Percentiles rank a stretch among this genome's conserved stretches.
These are phyloP conservation scores for Dasysyrphus tricinctus DNA, from an alignment of 2,888 invertebrate species.

Conservation along the genomic window DNA sequence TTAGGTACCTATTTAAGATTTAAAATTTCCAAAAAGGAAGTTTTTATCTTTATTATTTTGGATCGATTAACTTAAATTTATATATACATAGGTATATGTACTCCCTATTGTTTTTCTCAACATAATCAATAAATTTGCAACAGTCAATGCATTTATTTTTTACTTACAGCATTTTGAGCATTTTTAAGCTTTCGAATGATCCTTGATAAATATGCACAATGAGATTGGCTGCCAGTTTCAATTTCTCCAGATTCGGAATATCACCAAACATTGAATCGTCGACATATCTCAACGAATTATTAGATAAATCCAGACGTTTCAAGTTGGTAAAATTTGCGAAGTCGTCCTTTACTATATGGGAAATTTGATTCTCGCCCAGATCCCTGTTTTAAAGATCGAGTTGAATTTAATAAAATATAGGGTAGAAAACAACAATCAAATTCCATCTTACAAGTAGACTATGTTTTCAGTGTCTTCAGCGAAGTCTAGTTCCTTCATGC, in stretches of 20 bases:
- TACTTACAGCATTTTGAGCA: constrained; percentile 89
- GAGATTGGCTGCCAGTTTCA: constrained; percentile 89
- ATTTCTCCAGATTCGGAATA: constrained; percentile 87
- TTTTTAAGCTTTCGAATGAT: constrained; percentile 88
- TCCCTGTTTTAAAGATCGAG: constrained; percentile 86
- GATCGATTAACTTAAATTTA: too few species aligned
- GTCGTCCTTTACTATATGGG: constrained; percentile 88
- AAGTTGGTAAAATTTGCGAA: constrained; percentile 90
- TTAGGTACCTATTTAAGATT: too few species aligned
- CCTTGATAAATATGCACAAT: constrained; percentile 88
- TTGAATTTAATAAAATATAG: background rate
- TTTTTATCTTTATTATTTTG: too few species aligned
- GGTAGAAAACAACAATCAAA: constrained; percentile 76
- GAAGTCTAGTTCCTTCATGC: constrained; percentile 80
- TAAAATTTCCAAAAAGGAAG: too few species aligned
- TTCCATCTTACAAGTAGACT: constrained; percentile 79
- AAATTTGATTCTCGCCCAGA: constrained; percentile 91
- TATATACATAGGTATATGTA: too few species aligned
- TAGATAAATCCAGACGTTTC: constrained; percentile 88
- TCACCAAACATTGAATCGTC: constrained; percentile 89
- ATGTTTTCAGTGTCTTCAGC: constrained; percentile 79
- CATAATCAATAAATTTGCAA: too few species aligned
- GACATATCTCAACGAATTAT: constrained; percentile 88
- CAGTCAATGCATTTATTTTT: background rate
- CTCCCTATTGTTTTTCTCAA: too few species aligned